These are phyloP conservation scores for Sesia bembeciformis DNA, from an alignment of 2,888 invertebrate genomes.

Conservation along the genomic window DNA sequence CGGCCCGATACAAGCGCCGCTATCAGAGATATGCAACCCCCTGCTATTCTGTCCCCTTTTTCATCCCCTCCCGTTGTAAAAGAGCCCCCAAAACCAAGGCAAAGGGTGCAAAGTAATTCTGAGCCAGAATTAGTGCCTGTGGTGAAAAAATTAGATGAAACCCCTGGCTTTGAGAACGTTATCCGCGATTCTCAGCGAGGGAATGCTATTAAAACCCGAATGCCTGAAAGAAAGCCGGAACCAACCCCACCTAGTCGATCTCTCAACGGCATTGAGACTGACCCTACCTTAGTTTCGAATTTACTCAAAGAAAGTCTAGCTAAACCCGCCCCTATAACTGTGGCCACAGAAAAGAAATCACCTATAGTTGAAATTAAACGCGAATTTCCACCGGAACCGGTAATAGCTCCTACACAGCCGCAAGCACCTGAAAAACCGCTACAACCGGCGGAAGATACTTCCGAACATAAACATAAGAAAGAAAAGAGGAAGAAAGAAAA, in stretches of 20 bases:
- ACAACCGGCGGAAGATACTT: constrained; percentile 22
- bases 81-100: constrained; percentile 36
- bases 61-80: constrained; percentile 55
- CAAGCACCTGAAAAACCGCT: constrained; percentile 12
- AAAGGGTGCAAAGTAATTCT: constrained; percentile 55
- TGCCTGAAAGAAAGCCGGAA: constrained; percentile 55
- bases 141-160: constrained; percentile 77
- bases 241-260: constrained; percentile 24
- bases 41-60: constrained; percentile 63
- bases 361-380: constrained; percentile 19
- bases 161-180: constrained; percentile 76
- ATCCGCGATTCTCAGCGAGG: constrained; percentile 70
- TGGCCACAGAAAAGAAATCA: constrained; percentile 48
- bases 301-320: constrained; percentile 78
- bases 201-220: constrained; percentile 38
- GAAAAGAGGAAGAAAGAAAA: constrained; percentile 88
- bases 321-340: constrained; percentile 59
- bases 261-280: constrained; percentile 81
- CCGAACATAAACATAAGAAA: constrained; percentile 59
- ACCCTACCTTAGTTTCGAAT: constrained; percentile 81
- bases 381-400: constrained; percentile 39
- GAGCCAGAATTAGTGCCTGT: constrained; percentile 77
- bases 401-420: constrained; percentile 19
- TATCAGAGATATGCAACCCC: constrained; percentile 57
- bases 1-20: constrained; percentile 46